Percentiles rank a stretch among this genome's conserved stretches.
Evolutionary conservation across 2,888 invertebrate genomes (phyloP).

Genomic region (Rhagonycha lutea): DNA sequence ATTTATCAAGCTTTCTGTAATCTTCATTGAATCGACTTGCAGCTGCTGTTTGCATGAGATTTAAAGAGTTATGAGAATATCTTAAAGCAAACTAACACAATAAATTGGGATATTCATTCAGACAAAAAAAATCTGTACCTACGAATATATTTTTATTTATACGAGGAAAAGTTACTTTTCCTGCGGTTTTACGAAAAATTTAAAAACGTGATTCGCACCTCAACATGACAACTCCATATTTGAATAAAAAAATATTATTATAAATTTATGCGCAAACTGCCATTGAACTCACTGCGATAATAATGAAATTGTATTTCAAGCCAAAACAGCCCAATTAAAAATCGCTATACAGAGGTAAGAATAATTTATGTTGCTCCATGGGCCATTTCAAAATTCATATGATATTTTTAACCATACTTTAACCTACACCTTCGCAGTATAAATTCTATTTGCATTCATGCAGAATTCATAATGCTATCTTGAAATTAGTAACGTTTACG

Average conservation of each 20-base stretch:
- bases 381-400: conserved; percentile 26
- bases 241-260: neutral
- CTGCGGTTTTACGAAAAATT: neutral
- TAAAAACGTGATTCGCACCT: neutral
- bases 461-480: conserved; percentile 34
- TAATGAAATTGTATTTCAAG: neutral
- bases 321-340: neutral
- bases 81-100: neutral
- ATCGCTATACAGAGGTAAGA: neutral
- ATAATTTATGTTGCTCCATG: neutral
- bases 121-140: neutral
- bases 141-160: neutral
- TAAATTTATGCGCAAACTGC: neutral
- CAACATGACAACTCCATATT: neutral
- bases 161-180: neutral
- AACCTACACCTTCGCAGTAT: conserved; percentile 33
- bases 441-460: conserved; percentile 33
- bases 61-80: neutral
- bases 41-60: neutral
- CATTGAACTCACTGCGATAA: neutral
- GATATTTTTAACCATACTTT: conserved; percentile 27
- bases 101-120: neutral
- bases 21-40: neutral
- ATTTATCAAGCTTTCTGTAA: neutral
- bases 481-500: conserved; percentile 38